Base-by-base conservation (phyloP, 2,888 invertebrate species). In the Rotaria magnacalcarata region DNA sequence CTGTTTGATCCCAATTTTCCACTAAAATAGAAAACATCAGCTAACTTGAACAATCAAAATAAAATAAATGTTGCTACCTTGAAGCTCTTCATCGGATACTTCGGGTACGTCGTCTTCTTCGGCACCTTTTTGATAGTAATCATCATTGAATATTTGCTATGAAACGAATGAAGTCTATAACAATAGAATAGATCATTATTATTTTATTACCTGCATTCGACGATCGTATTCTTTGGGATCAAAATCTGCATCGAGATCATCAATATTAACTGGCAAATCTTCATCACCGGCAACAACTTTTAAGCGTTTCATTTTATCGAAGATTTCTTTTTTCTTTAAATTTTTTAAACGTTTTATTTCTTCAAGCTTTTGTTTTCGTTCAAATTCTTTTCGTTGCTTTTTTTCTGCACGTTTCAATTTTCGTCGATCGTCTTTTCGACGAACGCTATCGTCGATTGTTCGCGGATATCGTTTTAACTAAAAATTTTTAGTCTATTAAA, bases 381-480 rank as follows among this genome's bases (percentile, higher is more conserved):
- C 95, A 16, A 84, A 24, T 47, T 86, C 86, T 87, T 90, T 91
- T 86, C 90, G 88, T 16, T 90, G 90, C 87, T 89, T 89, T 16
- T 88, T 89, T 90, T 95, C 95, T 5, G 93, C 93, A 74, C 97
- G 93, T 89, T 96, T 95, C 67, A 94, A 92, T 87, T 95, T 93
- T 86, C 97, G 93, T 86, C 93, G 93, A 75, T 94, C 94, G 90
- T 96, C 95, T 87, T 94, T 94, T 54, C 93, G 93, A 10, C 98
- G 93, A 88, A 97, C 92, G 5, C 95, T 95, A 90, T 94, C 94
- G 87, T 94, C 94, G 90, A 98, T 93, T 0, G 95, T 95, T 88
- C 98, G 93, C 0, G 98, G 98, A 92, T 95, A 97, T 19, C 95
- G 93, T 92, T 96, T 96, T 34, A 95, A 93, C 94, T 95, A 87